Conservation (phyloP, 2,797 vertebrate genomes). For the Acridotheres tristis region DNA sequence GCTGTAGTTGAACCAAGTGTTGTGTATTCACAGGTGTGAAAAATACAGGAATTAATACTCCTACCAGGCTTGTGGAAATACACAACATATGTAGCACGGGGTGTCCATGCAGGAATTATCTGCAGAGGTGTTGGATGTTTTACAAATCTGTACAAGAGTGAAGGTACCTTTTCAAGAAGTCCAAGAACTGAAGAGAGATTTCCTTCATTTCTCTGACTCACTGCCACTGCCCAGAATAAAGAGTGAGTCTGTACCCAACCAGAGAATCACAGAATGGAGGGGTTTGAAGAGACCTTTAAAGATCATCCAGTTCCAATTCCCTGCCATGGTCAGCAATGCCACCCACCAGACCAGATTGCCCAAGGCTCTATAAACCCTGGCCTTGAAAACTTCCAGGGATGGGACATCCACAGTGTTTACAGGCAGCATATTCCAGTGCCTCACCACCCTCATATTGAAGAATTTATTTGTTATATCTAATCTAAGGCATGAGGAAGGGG, state of each 20-base stretch:
- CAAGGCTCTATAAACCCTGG: not conserved
- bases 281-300: not conserved
- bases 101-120: not conserved
- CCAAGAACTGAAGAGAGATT: not conserved
- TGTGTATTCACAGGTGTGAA: not conserved
- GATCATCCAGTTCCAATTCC: not conserved
- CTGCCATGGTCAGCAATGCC: not conserved
- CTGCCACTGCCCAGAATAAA: not conserved
- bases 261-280: not conserved
- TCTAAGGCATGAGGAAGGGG: not conserved
- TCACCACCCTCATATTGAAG: not conserved
- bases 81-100: accelerated
- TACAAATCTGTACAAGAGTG: accelerated
- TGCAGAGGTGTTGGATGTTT: not conserved
- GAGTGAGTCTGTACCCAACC: not conserved
- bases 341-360: not conserved
- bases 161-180: not conserved
- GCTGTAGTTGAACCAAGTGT: not conserved
- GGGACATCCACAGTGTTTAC: not conserved
- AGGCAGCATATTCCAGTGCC: not conserved
- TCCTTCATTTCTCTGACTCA: not conserved
- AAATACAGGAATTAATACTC: not conserved
- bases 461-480: not conserved
- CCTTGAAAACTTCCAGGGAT: not conserved
- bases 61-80: not conserved